Percentiles rank a stretch among this genome's conserved stretches.
Conservation (phyloP, 2,113 vertebrate genomes). For the Calonectris borealis region DNA sequence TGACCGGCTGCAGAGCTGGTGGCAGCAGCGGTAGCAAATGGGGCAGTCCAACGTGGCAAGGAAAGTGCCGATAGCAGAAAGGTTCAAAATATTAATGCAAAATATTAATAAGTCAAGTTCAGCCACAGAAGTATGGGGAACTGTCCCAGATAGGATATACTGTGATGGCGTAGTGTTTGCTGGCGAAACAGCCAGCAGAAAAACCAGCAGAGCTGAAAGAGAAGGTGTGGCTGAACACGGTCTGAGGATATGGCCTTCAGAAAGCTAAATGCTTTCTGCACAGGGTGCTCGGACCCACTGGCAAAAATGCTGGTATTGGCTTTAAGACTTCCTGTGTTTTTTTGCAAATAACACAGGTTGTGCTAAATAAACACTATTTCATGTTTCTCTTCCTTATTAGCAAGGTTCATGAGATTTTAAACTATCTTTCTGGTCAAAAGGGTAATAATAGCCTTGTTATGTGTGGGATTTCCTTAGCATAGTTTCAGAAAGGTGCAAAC, state of each 20-base stretch:
- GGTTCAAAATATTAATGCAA: neutral
- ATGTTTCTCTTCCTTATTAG: neutral
- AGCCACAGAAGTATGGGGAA: neutral
- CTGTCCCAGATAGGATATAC: neutral
- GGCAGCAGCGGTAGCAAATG: neutral
- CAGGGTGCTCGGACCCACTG: neutral
- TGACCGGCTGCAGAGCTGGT: neutral
- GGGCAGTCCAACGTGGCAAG: neutral
- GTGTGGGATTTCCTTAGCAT: neutral
- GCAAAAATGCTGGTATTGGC: neutral
- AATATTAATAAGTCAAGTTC: neutral
- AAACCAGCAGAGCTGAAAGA: neutral
- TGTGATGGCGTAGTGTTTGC: neutral
- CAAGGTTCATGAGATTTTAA: constrained; percentile 20
- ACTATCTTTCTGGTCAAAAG: neutral
- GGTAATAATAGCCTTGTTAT: constrained; percentile 12
- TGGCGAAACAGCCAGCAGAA: neutral
- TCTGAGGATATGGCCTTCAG: neutral
- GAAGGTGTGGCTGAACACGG: neutral
- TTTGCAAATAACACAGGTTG: neutral
- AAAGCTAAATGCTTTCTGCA: neutral
- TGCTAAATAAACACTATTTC: neutral
- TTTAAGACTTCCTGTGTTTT: neutral
- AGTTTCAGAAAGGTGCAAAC: constrained; percentile 7
- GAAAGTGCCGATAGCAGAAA: neutral